Base-by-base conservation (phyloP, 2,113 vertebrate species). In the Crotalus horridus region DNA sequence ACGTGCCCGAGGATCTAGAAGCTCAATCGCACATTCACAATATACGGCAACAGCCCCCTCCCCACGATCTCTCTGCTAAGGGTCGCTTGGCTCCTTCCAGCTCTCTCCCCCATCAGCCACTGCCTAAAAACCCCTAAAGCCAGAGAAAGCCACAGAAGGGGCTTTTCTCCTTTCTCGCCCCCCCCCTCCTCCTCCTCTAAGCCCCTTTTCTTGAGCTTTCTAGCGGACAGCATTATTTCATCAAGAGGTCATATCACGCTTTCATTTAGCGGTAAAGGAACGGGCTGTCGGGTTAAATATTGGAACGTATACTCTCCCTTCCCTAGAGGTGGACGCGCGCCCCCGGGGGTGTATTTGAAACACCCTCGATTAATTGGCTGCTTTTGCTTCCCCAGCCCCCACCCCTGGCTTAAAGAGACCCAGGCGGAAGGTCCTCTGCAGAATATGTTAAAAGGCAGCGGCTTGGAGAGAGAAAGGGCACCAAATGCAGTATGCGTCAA, bases 401-500 rank as follows among this genome's bases (percentile, higher is more conserved):
- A 13, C 6, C 74, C 74, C 97, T 97, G 96, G 97, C 96, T 74
- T 93, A 96, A 96, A 96, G 97, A 96, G 96, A 96, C 85, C 98
- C 97, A 97, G 97, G 97, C 97, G 92, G 97, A 96, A 97, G 97
- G 96, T 96, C 95, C 97, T 97, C 98, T 98, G 98, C 98, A 98
- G 98, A 98, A 96, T 96, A 96, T 97, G 97, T 96, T 96, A 96
- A 96, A 39, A 97, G 97, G 97, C 98, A 97, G 97, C 95, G 94
- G 97, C 96, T 98, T 96, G 97, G 98, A 97, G 97, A 95, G 97
- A 97, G 97, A 97, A 97, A 98, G 97, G 97, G 97, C 97, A 97
- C 96, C 97, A 97, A 97, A 98, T 98, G 98, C 98, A 98, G 98
- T 98, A 98, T 98, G 98, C 98, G 98, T 98, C 98, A 98, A 98